Percentiles rank a stretch among this genome's conserved stretches.
Evolutionary conservation across 2,888 invertebrate species (phyloP).

Genomic region (Hartigia nigra): DNA sequence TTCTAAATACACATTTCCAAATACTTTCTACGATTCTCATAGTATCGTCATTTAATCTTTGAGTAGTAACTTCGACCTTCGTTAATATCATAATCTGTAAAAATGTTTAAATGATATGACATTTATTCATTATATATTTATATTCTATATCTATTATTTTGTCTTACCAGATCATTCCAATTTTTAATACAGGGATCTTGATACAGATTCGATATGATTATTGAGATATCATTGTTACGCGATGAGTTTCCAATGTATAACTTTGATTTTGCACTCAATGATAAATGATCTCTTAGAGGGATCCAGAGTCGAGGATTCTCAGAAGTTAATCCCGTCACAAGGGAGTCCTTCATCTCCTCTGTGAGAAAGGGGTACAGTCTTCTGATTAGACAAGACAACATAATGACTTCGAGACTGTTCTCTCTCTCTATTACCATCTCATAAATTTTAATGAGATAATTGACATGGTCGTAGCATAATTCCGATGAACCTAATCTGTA

Average conservation of each 20-base stretch:
- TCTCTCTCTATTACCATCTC: conserved; percentile 37
- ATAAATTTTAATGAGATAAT: conserved; percentile 49
- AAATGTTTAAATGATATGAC: neutral
- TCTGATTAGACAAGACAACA: conserved; percentile 47
- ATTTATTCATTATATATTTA: fast-evolving
- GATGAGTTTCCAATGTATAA: conserved; percentile 7
- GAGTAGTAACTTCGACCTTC: conserved; percentile 23
- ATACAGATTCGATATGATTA: conserved; percentile 2
- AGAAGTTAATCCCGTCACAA: conserved; percentile 24
- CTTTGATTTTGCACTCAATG: conserved; percentile 10
- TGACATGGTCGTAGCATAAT: conserved; percentile 48
- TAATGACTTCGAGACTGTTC: conserved; percentile 41
- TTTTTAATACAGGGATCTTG: conserved; percentile 25
- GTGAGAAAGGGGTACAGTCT: conserved; percentile 49
- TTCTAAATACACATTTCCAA: conserved; percentile 44
- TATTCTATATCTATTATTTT: neutral
- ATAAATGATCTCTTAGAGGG: conserved; percentile 29
- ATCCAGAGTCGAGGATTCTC: conserved; percentile 23
- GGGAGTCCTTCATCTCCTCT: conserved; percentile 39
- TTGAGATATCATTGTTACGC: conserved; percentile 3
- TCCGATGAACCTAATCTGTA: conserved; percentile 49
- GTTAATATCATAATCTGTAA: conserved; percentile 27
- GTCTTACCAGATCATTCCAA: conserved; percentile 49
- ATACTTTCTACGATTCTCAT: conserved; percentile 33
- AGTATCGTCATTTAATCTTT: conserved; percentile 28